Evolutionary conservation across 2,797 vertebrate genomes (phyloP).

Genomic region (Spatula versicolor): DNA sequence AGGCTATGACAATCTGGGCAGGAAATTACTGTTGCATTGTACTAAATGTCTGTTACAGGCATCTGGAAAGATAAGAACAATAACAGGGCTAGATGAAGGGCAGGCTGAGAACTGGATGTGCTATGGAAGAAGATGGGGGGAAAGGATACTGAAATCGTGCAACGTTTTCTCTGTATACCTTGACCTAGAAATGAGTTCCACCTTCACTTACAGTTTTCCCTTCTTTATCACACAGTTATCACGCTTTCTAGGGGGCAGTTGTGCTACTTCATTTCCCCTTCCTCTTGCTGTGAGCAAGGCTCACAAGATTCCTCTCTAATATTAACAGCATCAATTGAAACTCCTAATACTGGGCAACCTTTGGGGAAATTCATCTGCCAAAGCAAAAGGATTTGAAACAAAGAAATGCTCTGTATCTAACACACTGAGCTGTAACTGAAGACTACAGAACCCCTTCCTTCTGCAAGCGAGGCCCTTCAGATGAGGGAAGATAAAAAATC

Average conservation of each 20-base stretch:
- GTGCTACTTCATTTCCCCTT: background rate
- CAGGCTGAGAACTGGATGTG: background rate
- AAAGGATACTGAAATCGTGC: background rate
- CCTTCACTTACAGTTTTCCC: background rate
- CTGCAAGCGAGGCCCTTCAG: background rate
- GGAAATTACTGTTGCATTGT: background rate
- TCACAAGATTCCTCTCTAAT: background rate
- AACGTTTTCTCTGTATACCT: background rate
- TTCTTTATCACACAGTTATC: background rate
- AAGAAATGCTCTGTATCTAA: no score
- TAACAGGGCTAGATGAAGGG: accelerated
- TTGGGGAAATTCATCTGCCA: background rate
- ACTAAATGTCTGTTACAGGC: background rate
- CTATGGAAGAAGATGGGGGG: background rate
- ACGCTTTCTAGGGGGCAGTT: background rate
- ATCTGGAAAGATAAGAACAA: background rate
- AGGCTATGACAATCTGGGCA: background rate
- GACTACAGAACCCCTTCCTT: background rate
- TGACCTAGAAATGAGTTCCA: background rate
- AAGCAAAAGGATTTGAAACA: no score
- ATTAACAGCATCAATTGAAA: background rate
- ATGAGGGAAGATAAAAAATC: background rate
- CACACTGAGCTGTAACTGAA: background rate
- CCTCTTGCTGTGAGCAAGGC: background rate
- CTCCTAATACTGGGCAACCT: background rate